Conservation (phyloP, 2,888 invertebrate species). For the Alsophila aescularia region DNA sequence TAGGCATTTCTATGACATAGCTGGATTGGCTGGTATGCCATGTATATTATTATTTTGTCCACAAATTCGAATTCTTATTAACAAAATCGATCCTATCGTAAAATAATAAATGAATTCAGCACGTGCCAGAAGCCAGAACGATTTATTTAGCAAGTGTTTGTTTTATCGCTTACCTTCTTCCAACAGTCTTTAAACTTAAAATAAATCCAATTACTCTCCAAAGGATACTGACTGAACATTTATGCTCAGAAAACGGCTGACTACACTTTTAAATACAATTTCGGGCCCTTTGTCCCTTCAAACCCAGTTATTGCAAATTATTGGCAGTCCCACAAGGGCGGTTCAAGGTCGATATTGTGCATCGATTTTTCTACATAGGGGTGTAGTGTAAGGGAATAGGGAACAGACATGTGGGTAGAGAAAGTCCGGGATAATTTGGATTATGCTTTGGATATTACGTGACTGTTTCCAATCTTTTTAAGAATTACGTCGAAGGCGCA, state of each 20-base stretch:
- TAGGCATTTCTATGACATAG: too few species aligned
- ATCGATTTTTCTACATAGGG: slow-evolving; percentile 60
- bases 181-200: not conserved
- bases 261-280: slow-evolving; percentile 24
- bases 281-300: slow-evolving; percentile 36
- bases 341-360: slow-evolving; percentile 71
- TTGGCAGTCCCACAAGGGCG: slow-evolving; percentile 61
- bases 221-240: not conserved
- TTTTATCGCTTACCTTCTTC: too few species aligned
- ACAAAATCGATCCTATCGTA: too few species aligned
- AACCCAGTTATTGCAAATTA: slow-evolving; percentile 57
- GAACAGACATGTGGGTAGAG: slow-evolving; percentile 19
- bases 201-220: not conserved
- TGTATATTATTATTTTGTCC: too few species aligned
- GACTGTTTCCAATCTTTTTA: not conserved
- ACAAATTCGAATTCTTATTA: too few species aligned
- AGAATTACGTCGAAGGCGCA: too few species aligned
- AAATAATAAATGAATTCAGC: too few species aligned
- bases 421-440: slow-evolving; percentile 19
- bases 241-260: slow-evolving; percentile 20
- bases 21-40: too few species aligned
- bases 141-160: too few species aligned
- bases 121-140: too few species aligned
- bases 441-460: not conserved
- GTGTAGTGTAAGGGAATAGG: slow-evolving; percentile 48